Percentiles rank a stretch among this genome's conserved stretches.
These are phyloP conservation scores for Archilochus colubris DNA, from an alignment of 2,113 vertebrate species.

Conservation along the genomic window DNA sequence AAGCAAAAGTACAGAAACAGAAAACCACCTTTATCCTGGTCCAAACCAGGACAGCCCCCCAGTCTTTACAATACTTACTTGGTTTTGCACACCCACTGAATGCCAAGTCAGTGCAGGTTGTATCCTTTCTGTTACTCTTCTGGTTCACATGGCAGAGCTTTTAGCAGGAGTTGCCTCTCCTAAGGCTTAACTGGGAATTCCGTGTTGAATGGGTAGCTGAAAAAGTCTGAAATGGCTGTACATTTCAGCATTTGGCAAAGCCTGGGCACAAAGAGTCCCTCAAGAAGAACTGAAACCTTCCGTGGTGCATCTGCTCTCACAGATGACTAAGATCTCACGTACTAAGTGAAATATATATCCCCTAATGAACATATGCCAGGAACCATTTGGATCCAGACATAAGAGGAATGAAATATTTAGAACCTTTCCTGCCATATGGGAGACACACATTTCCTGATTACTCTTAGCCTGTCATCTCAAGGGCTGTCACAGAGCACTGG, in stretches of 20 bases:
- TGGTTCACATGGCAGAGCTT: background rate
- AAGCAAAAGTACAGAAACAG: too few species aligned
- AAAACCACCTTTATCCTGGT: too few species aligned
- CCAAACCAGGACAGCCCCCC: too few species aligned
- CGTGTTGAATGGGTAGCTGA: background rate
- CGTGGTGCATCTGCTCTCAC: background rate
- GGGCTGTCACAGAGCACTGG: background rate
- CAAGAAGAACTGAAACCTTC: background rate
- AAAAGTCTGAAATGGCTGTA: background rate
- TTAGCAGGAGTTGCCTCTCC: background rate
- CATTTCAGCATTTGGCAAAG: background rate
- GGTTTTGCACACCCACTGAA: background rate
- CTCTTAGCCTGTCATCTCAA: constrained; percentile 7
- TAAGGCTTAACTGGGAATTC: background rate
- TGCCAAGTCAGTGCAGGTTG: background rate
- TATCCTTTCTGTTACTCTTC: background rate
- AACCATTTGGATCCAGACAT: constrained; percentile 6
- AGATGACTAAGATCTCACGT: constrained; percentile 9
- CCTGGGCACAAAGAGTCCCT: background rate
- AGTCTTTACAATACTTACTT: background rate
- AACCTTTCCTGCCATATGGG: constrained; percentile 42
- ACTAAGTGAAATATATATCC: constrained; percentile 32
- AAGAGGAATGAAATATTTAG: constrained; percentile 37
- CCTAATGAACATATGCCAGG: constrained; percentile 40
- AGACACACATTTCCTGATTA: background rate